These are phyloP conservation scores for Chaenodraco wilsoni DNA, from an alignment of 2,797 vertebrate species.

Conservation along the genomic window DNA sequence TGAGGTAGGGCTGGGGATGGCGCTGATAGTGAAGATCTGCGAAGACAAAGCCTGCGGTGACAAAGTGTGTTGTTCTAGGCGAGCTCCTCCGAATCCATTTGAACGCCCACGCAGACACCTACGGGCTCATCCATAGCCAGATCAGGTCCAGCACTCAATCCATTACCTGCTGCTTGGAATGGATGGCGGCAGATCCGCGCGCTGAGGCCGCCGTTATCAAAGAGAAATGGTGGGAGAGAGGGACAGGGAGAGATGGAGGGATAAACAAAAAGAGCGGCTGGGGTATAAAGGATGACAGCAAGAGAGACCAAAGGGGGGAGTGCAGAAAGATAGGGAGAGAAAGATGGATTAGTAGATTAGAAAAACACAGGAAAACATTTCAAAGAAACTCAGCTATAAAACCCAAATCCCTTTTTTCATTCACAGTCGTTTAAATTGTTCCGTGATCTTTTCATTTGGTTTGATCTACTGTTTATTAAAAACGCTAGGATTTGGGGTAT, in stretches of 20 bases:
- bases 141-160: constrained; percentile 69
- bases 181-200: constrained; percentile 62
- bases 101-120: constrained; percentile 78
- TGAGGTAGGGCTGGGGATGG: background rate
- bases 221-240: constrained; percentile 58
- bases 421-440: background rate
- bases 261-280: constrained; percentile 57
- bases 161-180: constrained; percentile 74
- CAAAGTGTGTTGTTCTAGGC: constrained; percentile 73
- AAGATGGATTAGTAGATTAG: constrained; percentile 27
- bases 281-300: constrained; percentile 51
- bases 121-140: constrained; percentile 75
- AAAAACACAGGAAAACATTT: constrained; percentile 8
- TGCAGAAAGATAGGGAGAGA: constrained; percentile 8
- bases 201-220: constrained; percentile 52
- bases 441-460: background rate
- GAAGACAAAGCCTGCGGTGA: constrained; percentile 61
- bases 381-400: constrained; percentile 21
- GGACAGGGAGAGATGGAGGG: constrained; percentile 53
- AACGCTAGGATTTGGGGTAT: background rate
- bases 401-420: background rate
- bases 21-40: constrained; percentile 38
- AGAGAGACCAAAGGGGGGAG: constrained; percentile 23
- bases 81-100: constrained; percentile 70
- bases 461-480: background rate